phyloP scores from a whole-genome alignment of 1,140 invertebrate species.

The Samia ricini region DNA sequence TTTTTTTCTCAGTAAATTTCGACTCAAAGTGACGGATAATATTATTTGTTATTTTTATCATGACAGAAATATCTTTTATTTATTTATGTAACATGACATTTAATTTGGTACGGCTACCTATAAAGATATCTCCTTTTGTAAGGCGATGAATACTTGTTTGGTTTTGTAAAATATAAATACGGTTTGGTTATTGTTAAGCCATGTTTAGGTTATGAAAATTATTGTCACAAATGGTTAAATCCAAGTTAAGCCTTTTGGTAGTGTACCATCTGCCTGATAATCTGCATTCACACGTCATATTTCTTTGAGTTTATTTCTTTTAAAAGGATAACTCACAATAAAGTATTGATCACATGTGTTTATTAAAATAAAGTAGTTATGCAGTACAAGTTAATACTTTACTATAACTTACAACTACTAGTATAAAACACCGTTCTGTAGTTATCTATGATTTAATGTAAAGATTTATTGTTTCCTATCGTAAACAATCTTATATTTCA shows the following conservation, averaged over 20 bases:
- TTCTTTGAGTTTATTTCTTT: conserved; percentile 28
- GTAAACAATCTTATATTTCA: neutral
- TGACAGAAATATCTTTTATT: conserved; percentile 67
- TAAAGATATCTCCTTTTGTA: conserved; percentile 60
- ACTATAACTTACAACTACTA: neutral
- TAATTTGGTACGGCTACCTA: conserved; percentile 65
- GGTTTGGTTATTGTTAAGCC: conserved; percentile 47
- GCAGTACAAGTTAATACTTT: neutral
- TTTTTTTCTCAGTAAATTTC: conserved; percentile 55
- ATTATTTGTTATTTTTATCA: conserved; percentile 51
- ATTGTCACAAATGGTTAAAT: conserved; percentile 70
- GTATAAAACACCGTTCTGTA: neutral
- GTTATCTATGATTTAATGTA: neutral
- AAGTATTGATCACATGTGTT: neutral
- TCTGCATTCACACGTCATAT: conserved; percentile 18
- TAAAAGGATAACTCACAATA: conserved; percentile 16
- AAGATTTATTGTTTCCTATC: neutral
- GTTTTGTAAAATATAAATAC: conserved; percentile 52
- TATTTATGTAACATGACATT: conserved; percentile 69
- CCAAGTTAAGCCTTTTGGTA: conserved; percentile 56
- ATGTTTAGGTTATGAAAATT: conserved; percentile 71
- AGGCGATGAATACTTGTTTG: conserved; percentile 51
- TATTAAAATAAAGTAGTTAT: neutral
- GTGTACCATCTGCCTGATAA: conserved; percentile 34
- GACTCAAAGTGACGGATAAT: conserved; percentile 48